These are phyloP conservation scores for Crocallis elinguaria DNA, from an alignment of 2,888 invertebrate genomes.

Conservation along the genomic window DNA sequence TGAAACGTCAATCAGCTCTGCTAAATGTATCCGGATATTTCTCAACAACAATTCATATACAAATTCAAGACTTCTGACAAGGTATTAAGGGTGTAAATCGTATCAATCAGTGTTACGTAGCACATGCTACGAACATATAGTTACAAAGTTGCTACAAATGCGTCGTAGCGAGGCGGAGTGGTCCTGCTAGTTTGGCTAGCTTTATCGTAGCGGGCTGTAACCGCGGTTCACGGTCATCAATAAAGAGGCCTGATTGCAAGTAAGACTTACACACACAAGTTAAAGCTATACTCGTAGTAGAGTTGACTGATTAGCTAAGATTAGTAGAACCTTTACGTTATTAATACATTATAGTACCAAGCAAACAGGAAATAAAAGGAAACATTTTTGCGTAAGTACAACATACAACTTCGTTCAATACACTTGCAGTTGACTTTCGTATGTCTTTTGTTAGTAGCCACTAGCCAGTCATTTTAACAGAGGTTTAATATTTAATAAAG, in stretches of 20 bases:
- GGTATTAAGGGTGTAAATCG: slow-evolving; percentile 41
- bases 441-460: no score
- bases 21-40: slow-evolving; percentile 47
- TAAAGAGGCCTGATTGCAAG: slow-evolving; percentile 70
- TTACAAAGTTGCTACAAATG: slow-evolving; percentile 35
- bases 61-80: slow-evolving; percentile 23
- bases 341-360: no score
- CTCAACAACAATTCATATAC: background rate
- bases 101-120: slow-evolving; percentile 31
- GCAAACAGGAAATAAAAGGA: no score
- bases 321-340: no score
- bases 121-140: slow-evolving; percentile 34
- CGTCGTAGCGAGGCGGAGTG: slow-evolving; percentile 49
- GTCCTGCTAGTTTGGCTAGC: slow-evolving; percentile 53
- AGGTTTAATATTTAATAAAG: no score
- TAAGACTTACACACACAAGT: slow-evolving; percentile 52
- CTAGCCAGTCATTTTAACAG: no score
- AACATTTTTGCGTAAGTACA: no score
- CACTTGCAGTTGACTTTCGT: no score
- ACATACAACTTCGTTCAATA: no score
- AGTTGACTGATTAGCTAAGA: background rate
- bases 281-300: background rate
- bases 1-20: slow-evolving; percentile 47
- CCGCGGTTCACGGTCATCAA: slow-evolving; percentile 64
- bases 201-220: slow-evolving; percentile 58